Percentiles rank a stretch among this genome's conserved stretches.
Evolutionary conservation across 2,797 vertebrate species (phyloP).

Genomic region (Hypotaenidia philippensis): DNA sequence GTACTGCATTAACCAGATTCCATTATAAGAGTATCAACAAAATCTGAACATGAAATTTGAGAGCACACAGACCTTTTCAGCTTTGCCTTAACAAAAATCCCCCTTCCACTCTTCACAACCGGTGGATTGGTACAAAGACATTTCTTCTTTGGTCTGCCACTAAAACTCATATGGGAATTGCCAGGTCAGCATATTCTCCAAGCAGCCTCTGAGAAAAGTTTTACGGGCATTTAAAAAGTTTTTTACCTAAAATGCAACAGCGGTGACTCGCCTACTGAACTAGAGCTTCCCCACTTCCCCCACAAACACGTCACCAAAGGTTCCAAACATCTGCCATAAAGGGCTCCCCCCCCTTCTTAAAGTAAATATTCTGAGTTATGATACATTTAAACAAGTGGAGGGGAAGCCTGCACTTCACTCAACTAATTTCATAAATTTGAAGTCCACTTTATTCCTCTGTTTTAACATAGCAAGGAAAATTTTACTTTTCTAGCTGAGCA

Average conservation of each 20-base stretch:
- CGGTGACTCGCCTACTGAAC: not conserved
- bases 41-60: not conserved
- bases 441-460: not conserved
- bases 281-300: not conserved
- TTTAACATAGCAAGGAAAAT: not conserved
- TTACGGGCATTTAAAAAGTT: constrained; percentile 1
- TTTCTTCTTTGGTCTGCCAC: not conserved
- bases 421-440: not conserved
- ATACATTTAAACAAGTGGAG: not conserved
- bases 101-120: not conserved
- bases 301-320: not conserved
- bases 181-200: not conserved
- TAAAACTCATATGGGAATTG: not conserved
- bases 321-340: not conserved
- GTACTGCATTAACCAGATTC: not conserved
- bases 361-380: constrained; percentile 7
- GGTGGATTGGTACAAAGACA: not conserved
- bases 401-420: not conserved
- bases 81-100: not conserved
- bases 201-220: not conserved
- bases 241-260: constrained; percentile 1
- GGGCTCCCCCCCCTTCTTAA: not conserved
- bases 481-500: not conserved
- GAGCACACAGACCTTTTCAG: not conserved
- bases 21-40: not conserved